A percentile compares a stretch with the other conserved stretches of the same genome.
Conservation (phyloP, 2,797 vertebrate genomes). For the Spinus olivaceus region DNA sequence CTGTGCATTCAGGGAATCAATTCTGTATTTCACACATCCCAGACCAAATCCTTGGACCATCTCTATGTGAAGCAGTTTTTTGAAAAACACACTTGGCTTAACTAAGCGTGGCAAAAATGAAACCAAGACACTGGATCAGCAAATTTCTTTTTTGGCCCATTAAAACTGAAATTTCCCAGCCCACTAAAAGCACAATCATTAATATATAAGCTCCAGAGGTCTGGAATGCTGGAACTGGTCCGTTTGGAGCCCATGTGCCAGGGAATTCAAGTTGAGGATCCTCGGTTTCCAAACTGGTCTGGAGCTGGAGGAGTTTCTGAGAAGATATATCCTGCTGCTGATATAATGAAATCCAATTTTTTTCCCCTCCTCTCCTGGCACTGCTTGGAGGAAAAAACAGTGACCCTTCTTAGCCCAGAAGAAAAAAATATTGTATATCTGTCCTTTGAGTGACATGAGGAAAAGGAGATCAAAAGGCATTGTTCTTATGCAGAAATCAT, state of each 20-base stretch:
- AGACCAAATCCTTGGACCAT: not conserved
- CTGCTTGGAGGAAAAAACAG: not conserved
- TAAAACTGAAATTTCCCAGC: not conserved
- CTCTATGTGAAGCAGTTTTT: not conserved
- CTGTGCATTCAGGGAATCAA: not conserved
- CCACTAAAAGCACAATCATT: rapidly evolving
- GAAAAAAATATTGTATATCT: not conserved
- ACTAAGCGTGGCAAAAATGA: not conserved
- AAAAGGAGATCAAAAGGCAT: not conserved
- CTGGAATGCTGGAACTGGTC: not conserved
- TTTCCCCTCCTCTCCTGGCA: not conserved
- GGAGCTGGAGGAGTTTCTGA: not conserved
- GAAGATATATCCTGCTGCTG: not conserved
- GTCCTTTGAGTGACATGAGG: not conserved
- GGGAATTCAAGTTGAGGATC: not conserved
- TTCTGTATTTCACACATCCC: not conserved
- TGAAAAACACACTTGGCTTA: not conserved
- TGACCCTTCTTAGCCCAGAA: not conserved
- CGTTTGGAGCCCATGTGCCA: not conserved
- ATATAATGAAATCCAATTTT: not conserved
- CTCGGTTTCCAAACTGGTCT: not conserved
- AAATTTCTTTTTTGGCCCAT: not conserved
- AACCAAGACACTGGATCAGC: not conserved
- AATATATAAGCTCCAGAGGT: not conserved
- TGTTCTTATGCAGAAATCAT: not conserved